These are phyloP conservation scores for Bufotes viridis DNA, from an alignment of 2,797 vertebrate genomes.

Conservation along the genomic window DNA sequence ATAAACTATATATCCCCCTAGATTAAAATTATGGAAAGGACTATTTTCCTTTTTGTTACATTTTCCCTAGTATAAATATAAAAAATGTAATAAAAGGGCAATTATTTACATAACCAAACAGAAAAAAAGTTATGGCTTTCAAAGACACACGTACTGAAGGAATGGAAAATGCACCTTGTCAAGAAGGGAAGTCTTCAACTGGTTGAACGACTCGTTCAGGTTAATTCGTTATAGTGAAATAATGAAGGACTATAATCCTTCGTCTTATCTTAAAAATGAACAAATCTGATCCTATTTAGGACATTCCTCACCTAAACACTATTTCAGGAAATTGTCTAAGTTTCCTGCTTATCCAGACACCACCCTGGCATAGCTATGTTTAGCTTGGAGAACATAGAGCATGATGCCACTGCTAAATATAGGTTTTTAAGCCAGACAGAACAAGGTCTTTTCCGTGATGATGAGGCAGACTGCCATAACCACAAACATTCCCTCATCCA, in stretches of 20 bases:
- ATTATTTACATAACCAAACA: too few relatives aligned
- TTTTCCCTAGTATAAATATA: too few relatives aligned
- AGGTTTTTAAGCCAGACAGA: conserved; percentile 53
- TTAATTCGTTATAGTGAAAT: not conserved
- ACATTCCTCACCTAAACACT: conserved; percentile 7
- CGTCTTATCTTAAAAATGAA: not conserved
- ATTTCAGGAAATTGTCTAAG: conserved; percentile 20
- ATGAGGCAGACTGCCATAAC: conserved; percentile 34
- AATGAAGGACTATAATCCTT: not conserved
- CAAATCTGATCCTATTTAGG: not conserved
- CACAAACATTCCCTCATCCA: conserved; percentile 30
- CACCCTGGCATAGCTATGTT: conserved; percentile 52
- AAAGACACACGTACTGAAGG: too few relatives aligned
- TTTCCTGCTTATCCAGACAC: conserved; percentile 19
- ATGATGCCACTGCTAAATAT: conserved; percentile 57
- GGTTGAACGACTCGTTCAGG: not conserved
- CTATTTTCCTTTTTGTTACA: too few relatives aligned
- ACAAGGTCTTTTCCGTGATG: conserved; percentile 38
- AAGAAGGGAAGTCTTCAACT: too few relatives aligned
- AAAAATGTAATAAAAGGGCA: too few relatives aligned
- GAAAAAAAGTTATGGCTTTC: too few relatives aligned
- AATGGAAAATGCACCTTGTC: too few relatives aligned
- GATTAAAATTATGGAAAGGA: too few relatives aligned
- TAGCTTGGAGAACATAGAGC: conserved; percentile 51
- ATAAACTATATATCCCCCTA: too few relatives aligned